Evolutionary conservation across 1,140 invertebrate species (phyloP).

Genomic region (Antheraea mylitta): DNA sequence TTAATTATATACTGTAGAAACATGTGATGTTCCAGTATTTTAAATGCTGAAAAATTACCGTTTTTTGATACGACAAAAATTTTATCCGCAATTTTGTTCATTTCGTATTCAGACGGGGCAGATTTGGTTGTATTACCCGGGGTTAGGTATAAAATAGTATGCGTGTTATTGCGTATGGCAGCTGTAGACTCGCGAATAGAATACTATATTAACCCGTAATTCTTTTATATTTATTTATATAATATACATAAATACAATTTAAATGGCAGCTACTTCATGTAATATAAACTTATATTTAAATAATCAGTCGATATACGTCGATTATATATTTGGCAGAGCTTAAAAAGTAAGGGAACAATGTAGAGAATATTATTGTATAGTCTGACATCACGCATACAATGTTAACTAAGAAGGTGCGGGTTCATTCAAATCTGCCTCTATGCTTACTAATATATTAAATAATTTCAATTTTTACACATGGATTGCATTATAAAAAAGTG

Average conservation of each 20-base stretch:
- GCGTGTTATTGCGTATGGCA: conserved; percentile 46
- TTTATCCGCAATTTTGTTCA: background rate
- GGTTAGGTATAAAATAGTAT: conserved; percentile 12
- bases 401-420: background rate
- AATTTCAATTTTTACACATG: background rate
- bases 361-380: conserved; percentile 44
- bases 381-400: background rate
- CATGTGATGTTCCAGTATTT: no score
- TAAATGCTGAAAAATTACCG: no score
- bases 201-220: background rate
- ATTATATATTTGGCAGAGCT: conserved; percentile 62
- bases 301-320: background rate
- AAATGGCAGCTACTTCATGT: conserved; percentile 62
- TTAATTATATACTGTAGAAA: background rate
- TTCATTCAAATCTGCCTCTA: background rate
- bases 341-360: conserved; percentile 72
- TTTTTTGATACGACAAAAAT: no score
- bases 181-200: conserved; percentile 43
- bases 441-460: background rate
- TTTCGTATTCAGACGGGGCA: conserved; percentile 31
- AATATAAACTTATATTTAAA: conserved; percentile 18
- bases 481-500: background rate
- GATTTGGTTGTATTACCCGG: conserved; percentile 31
- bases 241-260: conserved; percentile 20
- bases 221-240: conserved; percentile 6